Evolutionary conservation across 2,113 vertebrate genomes (phyloP).

Genomic region (Monarcha castaneiventris): DNA sequence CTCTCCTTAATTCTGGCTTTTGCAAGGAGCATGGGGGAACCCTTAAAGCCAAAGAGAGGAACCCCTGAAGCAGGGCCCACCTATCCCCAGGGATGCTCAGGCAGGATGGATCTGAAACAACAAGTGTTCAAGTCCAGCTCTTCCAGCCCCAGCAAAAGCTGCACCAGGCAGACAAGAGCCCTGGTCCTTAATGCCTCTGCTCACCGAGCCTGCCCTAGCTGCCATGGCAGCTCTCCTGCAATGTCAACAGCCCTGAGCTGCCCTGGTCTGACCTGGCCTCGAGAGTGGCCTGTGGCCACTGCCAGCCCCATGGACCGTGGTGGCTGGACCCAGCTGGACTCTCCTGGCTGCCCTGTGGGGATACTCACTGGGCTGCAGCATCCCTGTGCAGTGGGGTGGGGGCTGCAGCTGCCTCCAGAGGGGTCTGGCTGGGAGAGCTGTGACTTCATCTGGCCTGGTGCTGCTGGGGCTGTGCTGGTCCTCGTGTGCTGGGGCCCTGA

Average conservation of each 20-base stretch:
- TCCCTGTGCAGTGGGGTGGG: background rate
- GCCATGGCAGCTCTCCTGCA: background rate
- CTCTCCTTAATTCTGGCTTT: background rate
- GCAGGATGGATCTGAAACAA: background rate
- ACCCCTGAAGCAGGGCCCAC: background rate
- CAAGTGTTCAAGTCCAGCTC: background rate
- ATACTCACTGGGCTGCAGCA: background rate
- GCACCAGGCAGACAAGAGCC: background rate
- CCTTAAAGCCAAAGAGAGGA: background rate
- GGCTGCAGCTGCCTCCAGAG: fast-evolving
- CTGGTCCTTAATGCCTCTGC: background rate
- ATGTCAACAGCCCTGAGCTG: background rate
- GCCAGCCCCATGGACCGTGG: background rate
- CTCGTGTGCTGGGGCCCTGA: fast-evolving
- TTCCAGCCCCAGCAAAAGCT: background rate
- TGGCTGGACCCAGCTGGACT: background rate
- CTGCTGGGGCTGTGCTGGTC: background rate
- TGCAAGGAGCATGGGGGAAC: background rate
- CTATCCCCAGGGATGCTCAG: background rate
- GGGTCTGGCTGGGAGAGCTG: background rate
- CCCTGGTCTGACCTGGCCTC: background rate
- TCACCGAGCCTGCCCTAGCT: background rate
- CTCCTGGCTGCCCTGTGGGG: background rate
- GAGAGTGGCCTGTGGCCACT: background rate
- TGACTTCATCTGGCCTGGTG: background rate